A percentile compares a stretch with the other conserved stretches of the same genome.
These are phyloP conservation scores for Drosophila colorata DNA, from an alignment of 2,888 invertebrate species.

Conservation along the genomic window DNA sequence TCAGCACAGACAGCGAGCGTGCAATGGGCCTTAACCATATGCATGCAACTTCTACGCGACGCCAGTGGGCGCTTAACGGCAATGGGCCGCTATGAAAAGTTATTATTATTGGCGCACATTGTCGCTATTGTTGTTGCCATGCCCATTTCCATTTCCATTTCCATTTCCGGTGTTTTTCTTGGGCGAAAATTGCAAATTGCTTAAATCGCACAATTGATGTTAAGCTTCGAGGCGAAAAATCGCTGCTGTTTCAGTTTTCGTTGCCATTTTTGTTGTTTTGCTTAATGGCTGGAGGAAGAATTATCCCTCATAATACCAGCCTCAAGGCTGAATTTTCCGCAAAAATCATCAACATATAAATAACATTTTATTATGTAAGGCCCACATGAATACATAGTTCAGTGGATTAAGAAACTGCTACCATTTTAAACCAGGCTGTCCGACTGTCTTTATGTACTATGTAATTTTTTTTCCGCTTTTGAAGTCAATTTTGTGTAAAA, in stretches of 20 bases:
- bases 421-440: not conserved
- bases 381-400: conserved; percentile 5
- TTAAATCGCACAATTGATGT: conserved; percentile 54
- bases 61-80: conserved; percentile 45
- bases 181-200: conserved; percentile 61
- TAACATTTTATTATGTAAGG: conserved; percentile 20
- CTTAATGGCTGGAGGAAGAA: conserved; percentile 26
- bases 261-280: not conserved
- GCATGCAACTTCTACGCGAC: conserved; percentile 9
- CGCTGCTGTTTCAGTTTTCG: not conserved
- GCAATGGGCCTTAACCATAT: conserved; percentile 24
- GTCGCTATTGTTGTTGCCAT: conserved; percentile 28
- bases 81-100: conserved; percentile 61
- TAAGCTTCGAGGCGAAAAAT: conserved; percentile 25
- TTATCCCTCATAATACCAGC: conserved; percentile 22
- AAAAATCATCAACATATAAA: conserved; percentile 42
- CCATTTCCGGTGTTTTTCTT: conserved; percentile 10
- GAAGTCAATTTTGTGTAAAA: no score
- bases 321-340: conserved; percentile 5
- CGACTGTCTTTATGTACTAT: no score
- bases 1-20: conserved; percentile 5
- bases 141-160: conserved; percentile 5
- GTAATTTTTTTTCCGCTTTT: no score
- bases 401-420: not conserved
- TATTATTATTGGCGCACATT: conserved; percentile 66